Base-by-base conservation (phyloP, 2,113 vertebrate species). In the Marmota monax region DNA sequence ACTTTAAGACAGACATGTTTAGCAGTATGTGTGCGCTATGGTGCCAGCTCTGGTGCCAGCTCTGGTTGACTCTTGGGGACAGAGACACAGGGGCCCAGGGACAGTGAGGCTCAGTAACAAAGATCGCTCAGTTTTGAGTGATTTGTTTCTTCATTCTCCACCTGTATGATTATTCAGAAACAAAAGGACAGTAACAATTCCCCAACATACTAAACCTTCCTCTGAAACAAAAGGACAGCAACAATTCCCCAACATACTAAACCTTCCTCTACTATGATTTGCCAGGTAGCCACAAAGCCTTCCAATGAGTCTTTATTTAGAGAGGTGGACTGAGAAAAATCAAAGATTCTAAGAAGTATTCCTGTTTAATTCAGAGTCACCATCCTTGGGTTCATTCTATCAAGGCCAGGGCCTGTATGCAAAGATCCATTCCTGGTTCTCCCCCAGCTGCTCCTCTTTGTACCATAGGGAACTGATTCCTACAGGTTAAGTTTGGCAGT, bases 1-100 rank as follows among this genome's bases (percentile, higher is more conserved):
- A 16, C 12, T 20, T n/a, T 6, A 42, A 10, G 58, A 67, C n/a
- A 39, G 61, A 42, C 34, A 18, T 5, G 0, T 83, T 72, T 17
- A 72, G 45, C 45, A 70, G 6, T 12, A 58, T 2, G 14, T 5
- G 27, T 17, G 37, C 2, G 32, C 73, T 48, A 8, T 0, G 0
- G 8, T 42, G 74, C 67, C 25, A 4, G 58, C 70, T 29, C 22
- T 0, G 0, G 7, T 53, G 74, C 67, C 25, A 4, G 61, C 70
- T 29, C 22, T 45, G 16, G 61, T 51, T 51, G 10, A 51, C 12
- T 51, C 48, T 13, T 51, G 48, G 42, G 51, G 67, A 69, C 63
- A 58, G 42, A 86, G 77, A 80, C 2, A 17, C 0, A 4, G 42
- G 12, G 20, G 58, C 51, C 12, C 16, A 14, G 0, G 12, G 56